Conservation (phyloP, 2,113 vertebrate genomes). For the Rattus rattus region DNA sequence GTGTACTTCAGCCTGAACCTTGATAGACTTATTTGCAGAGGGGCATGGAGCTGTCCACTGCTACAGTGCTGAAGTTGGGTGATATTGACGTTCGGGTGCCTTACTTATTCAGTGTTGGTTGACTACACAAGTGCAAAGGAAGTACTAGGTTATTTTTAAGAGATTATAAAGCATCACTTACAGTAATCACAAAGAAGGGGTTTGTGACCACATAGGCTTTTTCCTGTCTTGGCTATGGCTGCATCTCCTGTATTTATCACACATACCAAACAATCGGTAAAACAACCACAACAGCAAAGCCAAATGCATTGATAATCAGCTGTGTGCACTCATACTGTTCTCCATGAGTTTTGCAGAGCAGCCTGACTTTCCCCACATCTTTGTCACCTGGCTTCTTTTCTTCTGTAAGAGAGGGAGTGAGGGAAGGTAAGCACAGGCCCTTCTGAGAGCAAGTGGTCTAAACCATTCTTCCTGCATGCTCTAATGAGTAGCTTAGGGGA, state of each 20-base stretch:
- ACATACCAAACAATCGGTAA: background rate
- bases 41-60: background rate
- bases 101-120: background rate
- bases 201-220: background rate
- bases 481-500: fast-evolving
- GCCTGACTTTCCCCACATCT: background rate
- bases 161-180: background rate
- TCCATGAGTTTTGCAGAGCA: background rate
- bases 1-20: background rate
- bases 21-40: fast-evolving
- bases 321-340: background rate
- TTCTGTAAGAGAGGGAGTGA: background rate
- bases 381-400: background rate
- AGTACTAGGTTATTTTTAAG: background rate
- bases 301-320: background rate
- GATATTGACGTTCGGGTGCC: fast-evolving
- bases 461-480: too few species aligned
- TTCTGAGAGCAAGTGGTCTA: too few species aligned
- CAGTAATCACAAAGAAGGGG: background rate
- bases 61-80: background rate
- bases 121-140: background rate
- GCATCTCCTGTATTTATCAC: background rate
- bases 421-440: background rate
- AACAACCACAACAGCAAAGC: background rate
- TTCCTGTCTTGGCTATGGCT: background rate